These are phyloP conservation scores for Epizoanthus fatuus DNA, from an alignment of 92 coral and sea anemone species.

Conservation along the genomic window DNA sequence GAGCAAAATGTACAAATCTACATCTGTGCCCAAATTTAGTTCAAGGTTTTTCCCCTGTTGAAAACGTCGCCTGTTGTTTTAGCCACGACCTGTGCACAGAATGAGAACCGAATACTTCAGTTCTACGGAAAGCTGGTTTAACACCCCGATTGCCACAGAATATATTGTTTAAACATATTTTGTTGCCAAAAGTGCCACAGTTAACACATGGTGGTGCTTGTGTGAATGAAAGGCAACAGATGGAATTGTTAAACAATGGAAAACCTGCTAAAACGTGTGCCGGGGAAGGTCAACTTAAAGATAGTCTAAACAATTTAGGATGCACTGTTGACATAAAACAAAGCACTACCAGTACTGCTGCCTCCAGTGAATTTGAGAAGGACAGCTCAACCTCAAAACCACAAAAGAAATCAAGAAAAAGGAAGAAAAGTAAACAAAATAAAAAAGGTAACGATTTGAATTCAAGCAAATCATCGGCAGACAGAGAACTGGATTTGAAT, in stretches of 20 bases:
- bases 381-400: background rate
- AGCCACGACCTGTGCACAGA: constrained; percentile 4
- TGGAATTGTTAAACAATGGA: background rate
- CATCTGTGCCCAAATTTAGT: constrained; percentile 54
- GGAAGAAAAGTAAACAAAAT: background rate
- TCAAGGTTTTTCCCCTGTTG: background rate
- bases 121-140: background rate
- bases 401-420: background rate
- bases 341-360: background rate
- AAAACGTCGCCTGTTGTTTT: background rate
- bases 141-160: background rate
- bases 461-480: background rate
- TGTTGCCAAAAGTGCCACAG: background rate
- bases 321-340: no score
- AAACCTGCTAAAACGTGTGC: background rate
- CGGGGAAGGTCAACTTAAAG: background rate
- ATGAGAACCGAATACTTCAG: background rate
- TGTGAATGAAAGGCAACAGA: background rate
- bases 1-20: constrained; percentile 26
- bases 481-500: background rate
- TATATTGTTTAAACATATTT: constrained; percentile 12
- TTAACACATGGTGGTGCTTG: background rate
- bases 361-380: background rate
- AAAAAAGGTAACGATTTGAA: background rate
- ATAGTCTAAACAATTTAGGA: background rate